phyloP scores from a whole-genome alignment of 64 coral and sea anemone genomes.

The Pocillopora damicornis region DNA sequence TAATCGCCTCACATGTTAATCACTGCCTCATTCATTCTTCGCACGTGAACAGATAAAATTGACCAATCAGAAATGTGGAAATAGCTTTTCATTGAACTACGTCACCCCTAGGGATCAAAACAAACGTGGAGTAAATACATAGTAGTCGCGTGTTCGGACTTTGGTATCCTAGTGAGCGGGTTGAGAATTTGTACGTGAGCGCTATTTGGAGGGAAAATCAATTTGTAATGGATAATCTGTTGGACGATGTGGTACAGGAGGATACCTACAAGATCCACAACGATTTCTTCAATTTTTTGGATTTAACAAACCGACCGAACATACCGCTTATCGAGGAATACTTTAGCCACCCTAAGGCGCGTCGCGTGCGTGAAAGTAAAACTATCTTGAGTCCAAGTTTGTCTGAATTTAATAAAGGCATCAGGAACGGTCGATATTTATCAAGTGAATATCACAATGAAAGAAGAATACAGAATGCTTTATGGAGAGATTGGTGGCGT shows the following conservation, averaged over 20 bases:
- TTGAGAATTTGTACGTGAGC: not conserved
- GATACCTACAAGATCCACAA: slow-evolving; percentile 46
- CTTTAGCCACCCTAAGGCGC: slow-evolving; percentile 39
- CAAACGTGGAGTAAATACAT: not conserved
- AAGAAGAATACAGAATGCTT: slow-evolving; percentile 83
- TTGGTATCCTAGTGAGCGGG: not conserved
- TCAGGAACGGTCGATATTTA: slow-evolving; percentile 53
- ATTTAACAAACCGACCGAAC: slow-evolving; percentile 63
- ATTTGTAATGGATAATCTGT: not conserved
- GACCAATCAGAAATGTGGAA: not conserved
- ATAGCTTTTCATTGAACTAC: not conserved
- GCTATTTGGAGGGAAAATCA: not conserved
- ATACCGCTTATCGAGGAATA: slow-evolving; percentile 77
- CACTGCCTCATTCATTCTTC: not conserved
- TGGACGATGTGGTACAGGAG: not conserved
- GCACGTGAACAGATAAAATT: not conserved
- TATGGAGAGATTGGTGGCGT: slow-evolving; percentile 89
- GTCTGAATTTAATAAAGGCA: slow-evolving; percentile 54
- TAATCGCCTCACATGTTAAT: not conserved
- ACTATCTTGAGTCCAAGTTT: slow-evolving; percentile 18
- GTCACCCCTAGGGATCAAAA: not conserved
- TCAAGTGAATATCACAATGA: slow-evolving; percentile 56
- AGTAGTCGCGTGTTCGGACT: not conserved
- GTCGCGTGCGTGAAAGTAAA: slow-evolving; percentile 3
- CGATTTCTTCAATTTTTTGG: slow-evolving; percentile 59